Percentiles rank a stretch among this genome's conserved stretches.
Conservation (phyloP, 2,113 vertebrate genomes). For the Myrmecophaga tridactyla region DNA sequence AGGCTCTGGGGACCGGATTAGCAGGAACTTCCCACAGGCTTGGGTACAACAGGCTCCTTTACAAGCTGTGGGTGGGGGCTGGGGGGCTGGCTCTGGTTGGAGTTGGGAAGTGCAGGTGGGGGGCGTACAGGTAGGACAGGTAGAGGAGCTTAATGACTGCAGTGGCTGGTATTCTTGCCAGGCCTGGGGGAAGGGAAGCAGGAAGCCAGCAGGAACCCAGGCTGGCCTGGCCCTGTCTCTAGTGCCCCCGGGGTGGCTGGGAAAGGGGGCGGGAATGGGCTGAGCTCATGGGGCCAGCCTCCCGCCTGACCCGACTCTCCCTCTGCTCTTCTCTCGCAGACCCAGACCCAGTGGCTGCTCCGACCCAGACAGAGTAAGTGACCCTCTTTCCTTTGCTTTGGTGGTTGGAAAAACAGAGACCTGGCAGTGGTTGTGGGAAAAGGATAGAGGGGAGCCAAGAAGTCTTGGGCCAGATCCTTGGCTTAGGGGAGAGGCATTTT, state of each 20-base stretch:
- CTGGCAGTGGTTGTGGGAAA: neutral
- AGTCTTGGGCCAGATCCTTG: neutral
- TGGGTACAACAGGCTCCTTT: constrained; percentile 33
- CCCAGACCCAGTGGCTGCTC: neutral
- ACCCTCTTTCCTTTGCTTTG: neutral
- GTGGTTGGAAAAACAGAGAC: neutral
- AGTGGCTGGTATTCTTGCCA: neutral
- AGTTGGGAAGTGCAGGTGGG: neutral
- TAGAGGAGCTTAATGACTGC: neutral
- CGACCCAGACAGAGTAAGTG: constrained; percentile 68
- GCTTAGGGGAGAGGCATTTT: neutral
- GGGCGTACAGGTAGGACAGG: constrained; percentile 40
- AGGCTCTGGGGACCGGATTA: constrained; percentile 37
- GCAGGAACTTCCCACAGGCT: constrained; percentile 67
- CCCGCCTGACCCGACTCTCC: neutral
- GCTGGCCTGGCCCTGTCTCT: neutral
- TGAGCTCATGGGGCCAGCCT: neutral
- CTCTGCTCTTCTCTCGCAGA: constrained; percentile 15
- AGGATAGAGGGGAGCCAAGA: accelerated
- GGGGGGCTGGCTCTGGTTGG: neutral
- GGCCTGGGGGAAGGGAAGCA: neutral
- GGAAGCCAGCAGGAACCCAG: neutral
- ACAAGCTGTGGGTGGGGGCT: constrained; percentile 15
- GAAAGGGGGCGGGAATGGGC: constrained; percentile 20
- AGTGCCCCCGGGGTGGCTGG: neutral